Evolutionary conservation across 2,113 vertebrate species (phyloP).

Genomic region (Craseonycteris thonglongyai): DNA sequence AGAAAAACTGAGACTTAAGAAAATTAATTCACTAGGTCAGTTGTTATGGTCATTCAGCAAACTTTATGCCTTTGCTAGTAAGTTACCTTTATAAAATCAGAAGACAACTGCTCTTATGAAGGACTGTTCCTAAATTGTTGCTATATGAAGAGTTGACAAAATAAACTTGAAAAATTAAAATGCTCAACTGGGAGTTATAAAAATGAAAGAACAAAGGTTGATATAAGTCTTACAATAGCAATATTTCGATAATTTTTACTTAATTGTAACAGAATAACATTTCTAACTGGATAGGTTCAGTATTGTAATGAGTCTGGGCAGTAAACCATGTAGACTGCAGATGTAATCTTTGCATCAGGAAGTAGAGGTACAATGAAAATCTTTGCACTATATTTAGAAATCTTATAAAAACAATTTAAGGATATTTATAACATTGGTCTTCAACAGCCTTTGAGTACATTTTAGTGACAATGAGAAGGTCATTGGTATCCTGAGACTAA

Average conservation of each 20-base stretch:
- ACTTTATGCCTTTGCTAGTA: background rate
- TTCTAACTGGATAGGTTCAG: background rate
- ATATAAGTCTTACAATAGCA: background rate
- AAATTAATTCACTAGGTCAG: background rate
- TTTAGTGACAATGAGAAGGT: background rate
- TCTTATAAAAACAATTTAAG: background rate
- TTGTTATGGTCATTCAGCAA: background rate
- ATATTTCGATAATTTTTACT: background rate
- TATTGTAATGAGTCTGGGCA: background rate
- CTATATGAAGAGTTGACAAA: background rate
- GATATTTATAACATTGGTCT: background rate
- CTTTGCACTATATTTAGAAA: background rate
- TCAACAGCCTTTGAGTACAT: background rate
- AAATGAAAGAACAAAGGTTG: background rate
- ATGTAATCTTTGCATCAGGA: background rate
- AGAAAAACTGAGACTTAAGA: background rate
- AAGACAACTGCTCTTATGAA: background rate
- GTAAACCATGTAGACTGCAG: background rate
- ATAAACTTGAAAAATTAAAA: background rate
- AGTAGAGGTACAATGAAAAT: background rate
- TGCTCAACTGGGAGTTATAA: background rate
- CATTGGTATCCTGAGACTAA: background rate
- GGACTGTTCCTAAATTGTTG: background rate
- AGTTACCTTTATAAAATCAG: background rate
- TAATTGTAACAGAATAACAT: background rate